A percentile compares a stretch with the other conserved stretches of the same genome.
Evolutionary conservation across 1,140 invertebrate genomes (phyloP).

Genomic region (Proales similis): DNA sequence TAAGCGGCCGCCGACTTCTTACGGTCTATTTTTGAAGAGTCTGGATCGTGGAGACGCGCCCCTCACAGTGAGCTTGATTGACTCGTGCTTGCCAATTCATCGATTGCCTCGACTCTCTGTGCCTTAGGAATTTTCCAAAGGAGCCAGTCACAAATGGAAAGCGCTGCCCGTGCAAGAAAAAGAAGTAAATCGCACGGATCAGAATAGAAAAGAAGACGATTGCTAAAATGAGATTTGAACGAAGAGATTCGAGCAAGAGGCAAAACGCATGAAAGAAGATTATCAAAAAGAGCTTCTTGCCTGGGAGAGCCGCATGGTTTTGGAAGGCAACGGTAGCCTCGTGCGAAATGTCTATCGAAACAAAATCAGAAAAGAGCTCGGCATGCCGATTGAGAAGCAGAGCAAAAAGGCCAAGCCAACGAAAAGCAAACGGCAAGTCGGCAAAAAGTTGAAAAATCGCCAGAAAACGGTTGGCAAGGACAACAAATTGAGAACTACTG

Average conservation of each 20-base stretch:
- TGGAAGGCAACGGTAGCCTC: conserved; percentile 15
- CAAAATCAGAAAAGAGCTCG: neutral
- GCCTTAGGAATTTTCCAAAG: conserved; percentile 3
- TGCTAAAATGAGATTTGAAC: neutral
- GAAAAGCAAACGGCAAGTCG: neutral
- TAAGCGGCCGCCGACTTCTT: conserved; percentile 6
- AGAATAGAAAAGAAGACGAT: neutral
- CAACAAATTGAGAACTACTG: no score
- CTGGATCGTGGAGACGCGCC: conserved; percentile 13
- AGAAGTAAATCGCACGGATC: neutral
- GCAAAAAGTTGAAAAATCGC: neutral
- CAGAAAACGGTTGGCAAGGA: no score
- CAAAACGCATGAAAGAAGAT: neutral
- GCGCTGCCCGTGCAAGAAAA: conserved; percentile 13
- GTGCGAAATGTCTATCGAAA: neutral
- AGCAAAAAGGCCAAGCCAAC: no score
- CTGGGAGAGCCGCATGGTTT: conserved; percentile 26
- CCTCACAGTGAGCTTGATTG: no score
- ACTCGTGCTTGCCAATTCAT: no score
- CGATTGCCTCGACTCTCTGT: no score
- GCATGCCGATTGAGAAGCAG: no score
- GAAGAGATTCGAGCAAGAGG: neutral
- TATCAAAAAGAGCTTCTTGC: conserved; percentile 3
- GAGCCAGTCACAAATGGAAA: conserved; percentile 20
- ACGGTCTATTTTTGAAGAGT: conserved; percentile 6